Conservation (phyloP, 2,797 vertebrate genomes). For the Darevskia mixta region DNA sequence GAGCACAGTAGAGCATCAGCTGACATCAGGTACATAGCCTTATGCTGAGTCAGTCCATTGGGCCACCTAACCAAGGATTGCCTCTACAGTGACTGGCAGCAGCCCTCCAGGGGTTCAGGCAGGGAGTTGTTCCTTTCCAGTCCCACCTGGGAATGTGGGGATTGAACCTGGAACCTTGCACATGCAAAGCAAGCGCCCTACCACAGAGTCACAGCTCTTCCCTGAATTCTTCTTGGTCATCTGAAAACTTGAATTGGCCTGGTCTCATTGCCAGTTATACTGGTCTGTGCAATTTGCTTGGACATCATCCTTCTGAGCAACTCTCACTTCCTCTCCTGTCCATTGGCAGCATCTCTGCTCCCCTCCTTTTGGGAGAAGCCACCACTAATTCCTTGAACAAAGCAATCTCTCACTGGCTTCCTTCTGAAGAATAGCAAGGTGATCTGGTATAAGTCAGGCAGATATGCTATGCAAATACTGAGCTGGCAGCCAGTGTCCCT, state of each 20-base stretch:
- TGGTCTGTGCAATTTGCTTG: neutral
- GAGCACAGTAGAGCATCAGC: neutral
- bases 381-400: neutral
- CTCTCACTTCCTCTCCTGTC: neutral
- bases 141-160: too few species aligned
- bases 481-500: neutral
- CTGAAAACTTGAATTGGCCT: neutral
- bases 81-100: too few species aligned
- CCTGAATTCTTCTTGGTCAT: too few species aligned
- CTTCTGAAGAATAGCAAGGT: neutral
- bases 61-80: too few species aligned
- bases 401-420: neutral
- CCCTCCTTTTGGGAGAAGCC: neutral
- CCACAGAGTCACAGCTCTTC: too few species aligned
- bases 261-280: neutral
- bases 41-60: too few species aligned
- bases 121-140: too few species aligned
- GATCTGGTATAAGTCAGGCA: neutral
- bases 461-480: neutral
- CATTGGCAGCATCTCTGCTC: neutral
- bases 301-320: neutral
- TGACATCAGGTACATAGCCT: too few species aligned
- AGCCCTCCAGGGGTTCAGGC: too few species aligned
- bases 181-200: too few species aligned
- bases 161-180: too few species aligned